Conservation (phyloP, 2,113 vertebrate genomes). For the Tachysurus fulvidraco region DNA sequence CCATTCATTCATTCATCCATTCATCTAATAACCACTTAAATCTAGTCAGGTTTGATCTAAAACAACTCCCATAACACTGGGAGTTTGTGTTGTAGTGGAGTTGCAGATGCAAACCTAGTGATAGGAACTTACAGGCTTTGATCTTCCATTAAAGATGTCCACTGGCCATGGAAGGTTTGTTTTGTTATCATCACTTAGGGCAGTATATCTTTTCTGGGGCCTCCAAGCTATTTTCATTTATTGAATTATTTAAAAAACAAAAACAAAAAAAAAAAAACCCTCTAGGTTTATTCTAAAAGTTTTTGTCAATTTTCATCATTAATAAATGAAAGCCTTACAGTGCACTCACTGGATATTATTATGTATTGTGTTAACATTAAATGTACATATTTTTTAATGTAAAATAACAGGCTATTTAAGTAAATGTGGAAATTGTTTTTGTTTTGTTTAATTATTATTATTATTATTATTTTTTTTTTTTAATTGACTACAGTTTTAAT, state of each 20-base stretch:
- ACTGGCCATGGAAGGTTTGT: background rate
- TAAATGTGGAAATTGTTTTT: background rate
- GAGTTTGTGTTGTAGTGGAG: background rate
- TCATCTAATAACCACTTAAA: background rate
- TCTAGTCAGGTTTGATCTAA: background rate
- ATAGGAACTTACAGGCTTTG: background rate
- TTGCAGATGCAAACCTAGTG: background rate
- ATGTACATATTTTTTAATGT: background rate
- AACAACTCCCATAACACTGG: background rate
- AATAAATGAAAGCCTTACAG: background rate
- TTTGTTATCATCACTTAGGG: background rate
- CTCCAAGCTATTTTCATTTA: background rate
- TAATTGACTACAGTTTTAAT: background rate
- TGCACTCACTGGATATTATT: background rate
- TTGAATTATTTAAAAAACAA: background rate
- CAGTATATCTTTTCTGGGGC: background rate
- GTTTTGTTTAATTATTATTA: background rate
- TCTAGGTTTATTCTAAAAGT: background rate
- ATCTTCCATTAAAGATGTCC: background rate
- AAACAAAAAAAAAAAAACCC: background rate
- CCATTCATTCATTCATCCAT: no score
- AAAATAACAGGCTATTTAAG: background rate
- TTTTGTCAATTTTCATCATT: background rate
- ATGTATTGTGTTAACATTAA: background rate
- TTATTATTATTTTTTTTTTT: background rate